Percentiles rank a stretch among this genome's conserved stretches.
Evolutionary conservation across 35 echinoderm and acorn worm species (phyloP).

Genomic region (Lytechinus variegatus): DNA sequence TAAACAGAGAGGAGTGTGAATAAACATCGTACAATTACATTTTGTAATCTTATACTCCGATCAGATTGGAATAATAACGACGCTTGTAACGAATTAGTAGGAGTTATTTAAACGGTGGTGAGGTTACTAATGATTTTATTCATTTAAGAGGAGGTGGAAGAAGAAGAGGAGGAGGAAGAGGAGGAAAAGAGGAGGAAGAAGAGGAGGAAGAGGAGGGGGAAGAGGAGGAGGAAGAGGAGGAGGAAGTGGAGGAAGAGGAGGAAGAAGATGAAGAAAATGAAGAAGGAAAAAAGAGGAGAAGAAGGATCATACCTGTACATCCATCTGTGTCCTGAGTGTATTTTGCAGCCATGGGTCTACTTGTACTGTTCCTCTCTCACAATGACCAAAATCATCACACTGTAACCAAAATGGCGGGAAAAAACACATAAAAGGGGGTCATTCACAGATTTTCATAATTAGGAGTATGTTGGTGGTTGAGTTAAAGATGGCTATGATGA

Average conservation of each 20-base stretch:
- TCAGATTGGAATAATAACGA: too few species aligned
- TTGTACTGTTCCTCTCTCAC: background rate
- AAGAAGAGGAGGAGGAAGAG: background rate
- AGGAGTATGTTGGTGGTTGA: background rate
- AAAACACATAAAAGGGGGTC: background rate
- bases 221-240: too few species aligned
- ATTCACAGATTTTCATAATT: too few species aligned
- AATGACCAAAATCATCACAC: slow-evolving; percentile 32
- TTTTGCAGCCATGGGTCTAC: slow-evolving; percentile 38
- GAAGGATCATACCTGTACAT: background rate
- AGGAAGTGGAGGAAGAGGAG: background rate
- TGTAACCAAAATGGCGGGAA: background rate
- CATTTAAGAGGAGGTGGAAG: background rate
- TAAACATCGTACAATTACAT: too few species aligned
- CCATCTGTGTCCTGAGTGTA: slow-evolving; percentile 4
- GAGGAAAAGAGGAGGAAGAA: background rate
- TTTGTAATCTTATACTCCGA: too few species aligned
- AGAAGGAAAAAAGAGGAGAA: background rate
- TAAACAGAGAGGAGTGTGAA: too few species aligned
- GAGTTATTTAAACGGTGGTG: too few species aligned
- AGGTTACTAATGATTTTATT: too few species aligned
- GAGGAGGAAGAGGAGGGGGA: background rate
- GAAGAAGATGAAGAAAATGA: background rate
- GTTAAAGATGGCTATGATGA: background rate
- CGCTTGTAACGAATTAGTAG: too few species aligned